Evolutionary conservation across 2,113 vertebrate species (phyloP).

Genomic region (Saccopteryx bilineata): DNA sequence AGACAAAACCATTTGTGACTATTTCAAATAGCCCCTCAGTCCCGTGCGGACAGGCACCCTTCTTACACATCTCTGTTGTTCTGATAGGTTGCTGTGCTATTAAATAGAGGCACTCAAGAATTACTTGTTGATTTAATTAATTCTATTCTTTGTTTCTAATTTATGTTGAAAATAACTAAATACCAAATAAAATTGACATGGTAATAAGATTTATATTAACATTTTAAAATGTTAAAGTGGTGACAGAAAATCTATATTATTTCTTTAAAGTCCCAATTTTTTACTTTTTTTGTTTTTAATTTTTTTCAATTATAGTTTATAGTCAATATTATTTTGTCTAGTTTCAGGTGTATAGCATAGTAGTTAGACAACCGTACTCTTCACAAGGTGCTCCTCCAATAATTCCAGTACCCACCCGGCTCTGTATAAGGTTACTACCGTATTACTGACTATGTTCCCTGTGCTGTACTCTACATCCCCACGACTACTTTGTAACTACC

Average conservation of each 20-base stretch:
- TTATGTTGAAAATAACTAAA: slow-evolving; percentile 25
- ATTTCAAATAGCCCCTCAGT: neutral
- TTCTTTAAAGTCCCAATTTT: slow-evolving; percentile 28
- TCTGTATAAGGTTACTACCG: neutral
- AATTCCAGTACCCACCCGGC: neutral
- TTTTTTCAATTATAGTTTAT: neutral
- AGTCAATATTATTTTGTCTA: neutral
- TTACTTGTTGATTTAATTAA: neutral
- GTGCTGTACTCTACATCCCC: neutral
- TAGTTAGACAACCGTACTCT: neutral
- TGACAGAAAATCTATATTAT: neutral
- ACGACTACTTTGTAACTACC: neutral
- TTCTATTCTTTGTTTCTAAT: slow-evolving; percentile 18
- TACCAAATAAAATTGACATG: slow-evolving; percentile 13
- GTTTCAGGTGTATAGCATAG: neutral
- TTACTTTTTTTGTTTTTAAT: neutral
- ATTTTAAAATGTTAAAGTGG: slow-evolving; percentile 6
- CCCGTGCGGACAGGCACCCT: neutral
- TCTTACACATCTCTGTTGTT: neutral
- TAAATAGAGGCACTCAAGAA: neutral
- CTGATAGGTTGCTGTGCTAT: neutral
- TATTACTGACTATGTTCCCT: neutral
- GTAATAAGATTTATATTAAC: slow-evolving; percentile 16
- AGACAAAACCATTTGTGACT: neutral
- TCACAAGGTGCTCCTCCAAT: neutral